Percentiles rank a stretch among this genome's conserved stretches.
Conservation (phyloP, 2,113 vertebrate genomes). For the Channa maculata region DNA sequence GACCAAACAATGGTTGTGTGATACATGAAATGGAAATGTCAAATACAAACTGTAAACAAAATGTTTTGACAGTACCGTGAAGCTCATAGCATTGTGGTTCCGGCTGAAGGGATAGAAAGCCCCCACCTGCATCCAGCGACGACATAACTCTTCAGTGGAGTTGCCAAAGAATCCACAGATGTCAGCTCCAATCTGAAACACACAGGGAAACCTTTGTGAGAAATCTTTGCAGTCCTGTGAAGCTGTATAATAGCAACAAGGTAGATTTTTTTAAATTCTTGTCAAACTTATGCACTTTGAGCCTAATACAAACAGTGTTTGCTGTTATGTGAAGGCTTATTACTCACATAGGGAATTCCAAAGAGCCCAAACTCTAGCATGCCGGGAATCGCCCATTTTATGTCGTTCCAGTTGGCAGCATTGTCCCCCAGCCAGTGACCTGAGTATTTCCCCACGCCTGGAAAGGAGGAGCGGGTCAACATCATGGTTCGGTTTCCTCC, state of each 20-base stretch:
- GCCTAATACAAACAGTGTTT: not conserved
- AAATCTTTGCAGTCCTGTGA: too few species aligned
- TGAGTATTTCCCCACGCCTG: constrained; percentile 92
- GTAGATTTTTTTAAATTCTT: not conserved
- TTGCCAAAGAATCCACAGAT: constrained; percentile 93
- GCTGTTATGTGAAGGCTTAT: constrained; percentile 13
- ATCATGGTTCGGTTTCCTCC: constrained; percentile 88
- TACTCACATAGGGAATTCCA: constrained; percentile 93
- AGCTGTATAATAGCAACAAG: too few species aligned
- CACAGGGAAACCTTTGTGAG: not conserved
- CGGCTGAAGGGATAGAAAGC: constrained; percentile 97
- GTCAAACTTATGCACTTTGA: too few species aligned
- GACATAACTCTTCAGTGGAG: constrained; percentile 90
- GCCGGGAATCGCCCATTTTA: constrained; percentile 93
- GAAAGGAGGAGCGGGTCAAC: constrained; percentile 94
- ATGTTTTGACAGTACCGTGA: constrained; percentile 75
- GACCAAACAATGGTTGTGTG: constrained; percentile 33
- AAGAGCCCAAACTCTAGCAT: constrained; percentile 97
- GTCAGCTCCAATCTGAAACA: constrained; percentile 90
- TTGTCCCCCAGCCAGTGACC: constrained; percentile 98
- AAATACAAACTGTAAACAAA: constrained; percentile 38
- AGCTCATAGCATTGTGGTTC: constrained; percentile 90
- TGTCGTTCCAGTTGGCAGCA: constrained; percentile 91
- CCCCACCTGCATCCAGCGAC: constrained; percentile 95
- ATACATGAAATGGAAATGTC: constrained; percentile 49